Percentiles rank a stretch among this genome's conserved stretches.
Evolutionary conservation across 2,113 vertebrate species (phyloP).

Genomic region (Phainopepla nitens): DNA sequence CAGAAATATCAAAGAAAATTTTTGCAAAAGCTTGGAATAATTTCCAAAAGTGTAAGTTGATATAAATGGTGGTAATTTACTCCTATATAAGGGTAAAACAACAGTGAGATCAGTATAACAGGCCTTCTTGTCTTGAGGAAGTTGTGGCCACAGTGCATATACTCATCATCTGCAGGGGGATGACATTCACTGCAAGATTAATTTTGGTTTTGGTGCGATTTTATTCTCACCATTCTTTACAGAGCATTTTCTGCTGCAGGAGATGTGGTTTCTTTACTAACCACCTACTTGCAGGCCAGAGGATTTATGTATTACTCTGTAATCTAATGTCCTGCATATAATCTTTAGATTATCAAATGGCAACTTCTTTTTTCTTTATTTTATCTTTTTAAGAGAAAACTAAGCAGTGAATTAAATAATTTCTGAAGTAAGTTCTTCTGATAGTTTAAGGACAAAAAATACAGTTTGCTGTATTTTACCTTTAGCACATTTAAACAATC

Average conservation of each 20-base stretch:
- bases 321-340: conserved; percentile 4
- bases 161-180: not conserved
- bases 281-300: not conserved
- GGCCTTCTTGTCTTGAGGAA: not conserved
- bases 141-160: not conserved
- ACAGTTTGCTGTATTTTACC: conserved; percentile 75
- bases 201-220: not conserved
- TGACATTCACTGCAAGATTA: not conserved
- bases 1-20: not conserved
- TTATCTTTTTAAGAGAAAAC: conserved; percentile 9
- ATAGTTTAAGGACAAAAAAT: conserved; percentile 71
- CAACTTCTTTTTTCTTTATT: not conserved
- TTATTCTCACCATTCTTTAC: not conserved
- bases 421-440: conserved; percentile 21
- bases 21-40: not conserved
- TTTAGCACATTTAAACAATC: conserved; percentile 56
- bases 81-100: not conserved
- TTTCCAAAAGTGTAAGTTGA: not conserved
- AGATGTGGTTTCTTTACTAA: not conserved
- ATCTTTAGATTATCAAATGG: not conserved
- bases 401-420: conserved; percentile 23
- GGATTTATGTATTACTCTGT: not conserved
- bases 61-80: not conserved
- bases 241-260: not conserved
- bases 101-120: not conserved